phyloP scores from a whole-genome alignment of 2,797 vertebrate genomes.

The Remorina albescens region DNA sequence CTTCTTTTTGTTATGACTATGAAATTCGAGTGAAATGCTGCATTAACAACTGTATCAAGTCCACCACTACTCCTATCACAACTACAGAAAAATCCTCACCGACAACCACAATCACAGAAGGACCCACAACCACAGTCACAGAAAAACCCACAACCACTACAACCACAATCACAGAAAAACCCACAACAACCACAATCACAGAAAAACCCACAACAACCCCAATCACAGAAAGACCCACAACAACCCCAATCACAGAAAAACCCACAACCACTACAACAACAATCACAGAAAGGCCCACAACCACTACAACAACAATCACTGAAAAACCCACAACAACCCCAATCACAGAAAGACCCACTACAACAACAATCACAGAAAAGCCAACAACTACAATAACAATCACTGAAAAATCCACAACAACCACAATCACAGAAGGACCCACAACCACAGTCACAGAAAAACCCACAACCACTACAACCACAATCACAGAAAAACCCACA shows the following conservation, averaged over 20 bases:
- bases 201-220: neutral
- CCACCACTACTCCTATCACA: no score
- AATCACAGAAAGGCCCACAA: neutral
- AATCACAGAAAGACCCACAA: neutral
- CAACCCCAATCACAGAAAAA: no score
- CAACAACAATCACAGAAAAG: neutral
- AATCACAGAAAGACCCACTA: neutral
- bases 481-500: neutral
- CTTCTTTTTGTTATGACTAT: slow-evolving; percentile 81
- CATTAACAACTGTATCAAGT: slow-evolving; percentile 8
- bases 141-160: no score
- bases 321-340: neutral
- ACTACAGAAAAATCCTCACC: neutral
- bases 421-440: neutral
- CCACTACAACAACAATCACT: slow-evolving; percentile 3
- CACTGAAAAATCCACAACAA: neutral
- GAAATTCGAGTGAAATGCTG: slow-evolving; percentile 86
- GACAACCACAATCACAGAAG: neutral
- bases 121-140: neutral
- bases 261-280: slow-evolving; percentile 2
- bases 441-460: no score
- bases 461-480: no score
- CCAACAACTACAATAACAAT: neutral
- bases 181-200: neutral
- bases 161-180: neutral